Evolutionary conservation across 1,140 invertebrate species (phyloP), one percentile per base, ranked within the genome.

Genomic region (Acarapis woodi): DNA sequence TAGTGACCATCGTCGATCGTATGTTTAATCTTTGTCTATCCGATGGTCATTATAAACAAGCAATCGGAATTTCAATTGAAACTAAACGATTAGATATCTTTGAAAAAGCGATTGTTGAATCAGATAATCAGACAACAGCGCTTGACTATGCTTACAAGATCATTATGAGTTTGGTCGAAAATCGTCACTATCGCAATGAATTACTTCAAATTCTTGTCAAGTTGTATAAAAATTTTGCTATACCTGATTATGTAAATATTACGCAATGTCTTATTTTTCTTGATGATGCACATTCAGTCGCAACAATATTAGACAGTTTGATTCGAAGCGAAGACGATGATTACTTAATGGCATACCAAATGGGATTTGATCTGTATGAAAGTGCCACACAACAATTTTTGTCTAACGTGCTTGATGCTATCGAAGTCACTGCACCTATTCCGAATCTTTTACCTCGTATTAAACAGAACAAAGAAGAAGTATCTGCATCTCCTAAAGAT

Each of bases 281-380:
- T 30, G 83, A 94, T 53, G 82, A 93, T 60, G 73, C 85, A 2
- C 53, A 75, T 19, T 70, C 77, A 18, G 79, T 90, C 1, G 83
- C 83, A 9, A 71, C 80, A 53, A 71, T 93, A 3, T 34, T 41
- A 18, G 31, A 38, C 36, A 34, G 30, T 20, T 38, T 44, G 23
- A 18, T 42, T 15, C 28, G 35, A 1, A 24, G 20, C 15, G 16
- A 28, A n/a, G 33, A 62, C 53, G 63, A 56, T 44, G 21, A 19
- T 20, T 37, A 14, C 30, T 50, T 96, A 4, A 94, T 96, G 82
- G 87, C 82, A 0, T 96, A 90, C 58, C 90, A 97, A 62, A 94
- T 99, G 48, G 85, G 73, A 0, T 97, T 97, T 62, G 90, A 99
- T 65, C 62, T 97, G 42, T 97, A 97, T 51, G 90, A 99, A 57